phyloP scores from a whole-genome alignment of 2,888 invertebrate genomes.

The Caenorhabditis uteleia region DNA sequence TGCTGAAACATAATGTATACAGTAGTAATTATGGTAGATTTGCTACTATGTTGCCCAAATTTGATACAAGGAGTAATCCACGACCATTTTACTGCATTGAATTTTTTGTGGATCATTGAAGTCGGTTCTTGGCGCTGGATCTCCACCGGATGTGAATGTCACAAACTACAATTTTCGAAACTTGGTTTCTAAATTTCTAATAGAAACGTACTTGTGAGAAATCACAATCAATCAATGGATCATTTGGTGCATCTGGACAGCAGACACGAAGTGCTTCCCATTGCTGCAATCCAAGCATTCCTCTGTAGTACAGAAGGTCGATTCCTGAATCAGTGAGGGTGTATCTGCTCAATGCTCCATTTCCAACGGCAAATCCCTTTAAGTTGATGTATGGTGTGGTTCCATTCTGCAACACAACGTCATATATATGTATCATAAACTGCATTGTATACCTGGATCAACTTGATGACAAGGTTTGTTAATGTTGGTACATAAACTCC shows the following conservation, averaged over 20 bases:
- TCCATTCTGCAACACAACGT: slow-evolving; percentile 31
- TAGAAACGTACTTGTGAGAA: slow-evolving; percentile 38
- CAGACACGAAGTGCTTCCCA: slow-evolving; percentile 46
- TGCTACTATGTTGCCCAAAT: slow-evolving; percentile 49
- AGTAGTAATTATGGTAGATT: not conserved
- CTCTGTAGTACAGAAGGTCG: slow-evolving; percentile 55
- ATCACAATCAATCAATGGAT: slow-evolving; percentile 48
- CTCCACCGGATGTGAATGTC: slow-evolving; percentile 35
- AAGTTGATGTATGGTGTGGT: slow-evolving; percentile 50
- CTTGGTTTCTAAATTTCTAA: not conserved
- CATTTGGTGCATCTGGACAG: slow-evolving; percentile 37
- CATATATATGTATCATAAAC: slow-evolving; percentile 6
- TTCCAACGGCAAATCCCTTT: slow-evolving; percentile 66
- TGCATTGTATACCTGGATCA: slow-evolving; percentile 36
- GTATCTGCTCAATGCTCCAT: slow-evolving; percentile 59
- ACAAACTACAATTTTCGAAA: slow-evolving; percentile 16
- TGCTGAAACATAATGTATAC: slow-evolving; percentile 30
- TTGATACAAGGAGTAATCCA: slow-evolving; percentile 32
- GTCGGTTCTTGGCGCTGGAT: slow-evolving; percentile 27
- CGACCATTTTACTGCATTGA: slow-evolving; percentile 49
- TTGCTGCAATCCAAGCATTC: slow-evolving; percentile 58
- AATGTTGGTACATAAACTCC: slow-evolving; percentile 72
- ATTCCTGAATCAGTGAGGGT: slow-evolving; percentile 56
- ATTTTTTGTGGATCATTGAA: slow-evolving; percentile 21
- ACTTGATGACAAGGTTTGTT: slow-evolving; percentile 38